These are phyloP conservation scores for Leucophenga maculata DNA, from an alignment of 2,888 invertebrate species.

Conservation along the genomic window DNA sequence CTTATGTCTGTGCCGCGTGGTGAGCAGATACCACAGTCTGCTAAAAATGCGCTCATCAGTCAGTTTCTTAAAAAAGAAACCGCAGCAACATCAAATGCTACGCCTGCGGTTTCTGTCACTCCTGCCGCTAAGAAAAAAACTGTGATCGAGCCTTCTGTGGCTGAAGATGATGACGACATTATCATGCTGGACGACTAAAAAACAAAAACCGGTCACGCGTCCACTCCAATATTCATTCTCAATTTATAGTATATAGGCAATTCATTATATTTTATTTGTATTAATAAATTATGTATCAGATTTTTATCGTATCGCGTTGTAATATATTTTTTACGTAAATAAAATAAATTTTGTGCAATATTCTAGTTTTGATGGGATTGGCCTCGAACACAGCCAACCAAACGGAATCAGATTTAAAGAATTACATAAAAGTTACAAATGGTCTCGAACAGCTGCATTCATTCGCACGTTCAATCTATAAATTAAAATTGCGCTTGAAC, in stretches of 20 bases:
- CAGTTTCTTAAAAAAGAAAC: conserved; percentile 71
- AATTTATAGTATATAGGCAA: neutral
- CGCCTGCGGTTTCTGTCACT: neutral
- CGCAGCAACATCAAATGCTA: conserved; percentile 20
- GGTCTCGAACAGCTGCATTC: too few relatives aligned
- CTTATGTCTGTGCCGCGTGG: conserved; percentile 69
- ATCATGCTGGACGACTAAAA: conserved; percentile 6
- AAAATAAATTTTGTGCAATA: conserved; percentile 22
- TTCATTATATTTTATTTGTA: neutral
- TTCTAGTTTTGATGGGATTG: neutral
- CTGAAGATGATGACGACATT: conserved; percentile 15
- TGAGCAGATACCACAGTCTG: conserved; percentile 60
- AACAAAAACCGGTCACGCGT: neutral
- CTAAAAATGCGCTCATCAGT: conserved; percentile 72
- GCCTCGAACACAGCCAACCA: too few relatives aligned
- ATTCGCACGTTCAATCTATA: too few relatives aligned
- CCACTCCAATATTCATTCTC: too few relatives aligned
- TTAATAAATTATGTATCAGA: conserved; percentile 1
- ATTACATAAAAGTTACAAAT: too few relatives aligned
- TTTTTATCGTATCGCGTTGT: neutral
- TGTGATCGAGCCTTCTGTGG: conserved; percentile 1
- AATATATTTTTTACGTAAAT: neutral
- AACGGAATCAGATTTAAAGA: too few relatives aligned
- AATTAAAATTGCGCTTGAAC: too few relatives aligned
- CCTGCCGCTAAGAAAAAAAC: neutral